Conservation (phyloP, 2,888 invertebrate genomes). For the Drosophila paucipuncta region DNA sequence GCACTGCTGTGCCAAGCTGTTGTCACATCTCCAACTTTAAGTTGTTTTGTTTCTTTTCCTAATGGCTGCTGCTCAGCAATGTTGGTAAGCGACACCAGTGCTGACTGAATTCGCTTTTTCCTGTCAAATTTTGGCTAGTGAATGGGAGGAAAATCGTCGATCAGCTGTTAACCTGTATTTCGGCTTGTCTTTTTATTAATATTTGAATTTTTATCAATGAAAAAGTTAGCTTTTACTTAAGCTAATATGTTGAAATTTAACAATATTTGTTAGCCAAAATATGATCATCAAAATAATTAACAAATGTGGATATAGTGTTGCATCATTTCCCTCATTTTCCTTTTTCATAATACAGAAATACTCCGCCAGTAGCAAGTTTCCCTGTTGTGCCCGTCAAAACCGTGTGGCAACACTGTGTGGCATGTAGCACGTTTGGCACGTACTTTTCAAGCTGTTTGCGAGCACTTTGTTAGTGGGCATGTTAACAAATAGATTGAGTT, state of each 20-base stretch:
- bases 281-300: not conserved
- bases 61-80: conserved; percentile 48
- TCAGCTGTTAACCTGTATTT: not conserved
- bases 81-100: not conserved
- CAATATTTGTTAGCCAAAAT: not conserved
- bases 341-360: not conserved
- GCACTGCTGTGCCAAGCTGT: not conserved
- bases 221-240: not conserved
- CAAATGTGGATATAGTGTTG: not conserved
- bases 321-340: not conserved
- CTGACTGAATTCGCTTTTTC: not conserved
- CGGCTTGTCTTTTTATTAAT: not conserved
- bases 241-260: not conserved
- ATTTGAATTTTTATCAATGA: not conserved
- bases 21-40: conserved; percentile 19
- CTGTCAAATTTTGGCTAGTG: not conserved
- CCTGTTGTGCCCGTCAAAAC: not conserved
- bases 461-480: conserved; percentile 50
- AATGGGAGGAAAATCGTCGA: not conserved
- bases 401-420: conserved; percentile 5
- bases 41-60: conserved; percentile 39
- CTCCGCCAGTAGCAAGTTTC: not conserved
- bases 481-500: conserved; percentile 72
- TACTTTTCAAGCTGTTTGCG: conserved; percentile 46
- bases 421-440: conserved; percentile 34